Evolutionary conservation across 2,888 invertebrate genomes (phyloP), one percentile per base, ranked within the genome.

Genomic region (Macrosiphum euphorbiae): DNA sequence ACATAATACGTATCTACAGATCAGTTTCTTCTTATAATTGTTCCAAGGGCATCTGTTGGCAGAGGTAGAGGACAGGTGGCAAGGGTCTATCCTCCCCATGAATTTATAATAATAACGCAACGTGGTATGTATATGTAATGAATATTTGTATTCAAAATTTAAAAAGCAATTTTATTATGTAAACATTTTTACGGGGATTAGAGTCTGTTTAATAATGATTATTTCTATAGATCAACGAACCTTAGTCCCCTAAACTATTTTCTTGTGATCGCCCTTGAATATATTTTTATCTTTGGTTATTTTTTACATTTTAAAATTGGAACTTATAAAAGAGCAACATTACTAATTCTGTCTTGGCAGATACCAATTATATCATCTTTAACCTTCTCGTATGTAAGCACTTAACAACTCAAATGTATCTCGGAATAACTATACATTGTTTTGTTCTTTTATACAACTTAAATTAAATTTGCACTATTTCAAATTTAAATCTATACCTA

Each of bases 201-300:
- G 88, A 88, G 41, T 50, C 58, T 58, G 58, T 88, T 88, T 88
- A 41, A 88, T 88, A 13, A 28, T 41, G 13, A 87, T 67, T 67
- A 35, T 78, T 20, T 89, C 4, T 41, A 90, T 16, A 61, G 58
- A 61, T 87, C 86, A 87, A 87, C 35, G 86, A 67, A 47, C 86
- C 44, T 52, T 44, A n/a, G 52, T 55, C 28, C n/a, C 55, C 47
- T 28, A 16, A 86, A 61, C 87, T 47, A 44, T 47, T 61, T 55
- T 91, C 58, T 24, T 44, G 86, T 50, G 7, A 61, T n/a, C 47
- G 86, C 91, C 86, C 91, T 92, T 92, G 86, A 24, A 86, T 92
- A 92, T 92, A 92, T 92, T 86, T 92, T 86, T 55, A 52, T 91
- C 24, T 91, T 85, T 20, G n/a, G 58, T 86, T 90, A 61, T 67